phyloP scores from a whole-genome alignment of 2,797 vertebrate genomes.

The Glossophaga mutica region DNA sequence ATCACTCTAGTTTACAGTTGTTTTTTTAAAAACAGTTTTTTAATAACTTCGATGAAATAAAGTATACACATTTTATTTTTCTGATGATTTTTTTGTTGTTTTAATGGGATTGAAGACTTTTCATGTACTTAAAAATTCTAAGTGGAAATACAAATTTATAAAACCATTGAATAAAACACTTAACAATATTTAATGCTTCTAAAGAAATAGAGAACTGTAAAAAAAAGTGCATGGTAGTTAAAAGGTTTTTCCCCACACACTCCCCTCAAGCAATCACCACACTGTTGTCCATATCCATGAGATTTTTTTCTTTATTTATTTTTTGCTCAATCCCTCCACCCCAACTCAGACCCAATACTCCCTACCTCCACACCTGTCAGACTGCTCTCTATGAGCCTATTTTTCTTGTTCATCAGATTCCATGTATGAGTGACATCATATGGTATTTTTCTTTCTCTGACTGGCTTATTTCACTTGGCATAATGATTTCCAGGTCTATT shows the following conservation, averaged over 20 bases:
- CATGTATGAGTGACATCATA: background rate
- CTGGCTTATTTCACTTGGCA: background rate
- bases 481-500: background rate
- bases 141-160: background rate
- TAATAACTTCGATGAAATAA: background rate
- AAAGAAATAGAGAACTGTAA: background rate
- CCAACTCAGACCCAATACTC: background rate
- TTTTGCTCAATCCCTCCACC: background rate
- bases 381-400: background rate
- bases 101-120: background rate
- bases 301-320: background rate
- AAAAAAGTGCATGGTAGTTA: background rate
- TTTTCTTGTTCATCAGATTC: background rate
- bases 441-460: background rate
- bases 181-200: background rate
- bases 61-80: background rate
- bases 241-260: background rate
- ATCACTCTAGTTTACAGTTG: background rate
- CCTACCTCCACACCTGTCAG: background rate
- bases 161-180: background rate
- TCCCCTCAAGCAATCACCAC: background rate
- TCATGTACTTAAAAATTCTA: background rate
- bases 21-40: background rate
- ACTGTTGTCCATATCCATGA: background rate
- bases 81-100: background rate